A percentile compares a stretch with the other conserved stretches of the same genome.
phyloP scores from a whole-genome alignment of 1,140 invertebrate species.

The Anastrepha ludens region DNA sequence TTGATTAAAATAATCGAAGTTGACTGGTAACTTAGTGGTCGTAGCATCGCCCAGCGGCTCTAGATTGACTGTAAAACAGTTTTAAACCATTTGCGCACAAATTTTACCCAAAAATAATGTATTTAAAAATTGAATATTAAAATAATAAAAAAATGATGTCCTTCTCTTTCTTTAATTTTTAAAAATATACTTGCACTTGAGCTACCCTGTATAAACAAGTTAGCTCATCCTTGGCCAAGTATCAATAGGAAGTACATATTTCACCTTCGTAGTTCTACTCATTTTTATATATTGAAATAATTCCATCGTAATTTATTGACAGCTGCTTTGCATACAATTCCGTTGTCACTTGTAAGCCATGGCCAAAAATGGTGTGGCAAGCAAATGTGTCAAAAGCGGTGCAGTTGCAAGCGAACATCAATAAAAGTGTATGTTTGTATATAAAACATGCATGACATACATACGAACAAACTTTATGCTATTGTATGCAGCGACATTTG shows the following conservation, averaged over 20 bases:
- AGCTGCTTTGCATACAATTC: conserved; percentile 48
- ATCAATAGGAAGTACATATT: not conserved
- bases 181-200: too few relatives aligned
- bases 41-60: too few relatives aligned
- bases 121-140: too few relatives aligned
- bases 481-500: not conserved
- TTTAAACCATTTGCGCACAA: too few relatives aligned
- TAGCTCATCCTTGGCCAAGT: too few relatives aligned
- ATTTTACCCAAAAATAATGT: too few relatives aligned
- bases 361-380: conserved; percentile 38
- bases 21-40: too few relatives aligned
- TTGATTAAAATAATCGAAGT: too few relatives aligned
- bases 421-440: not conserved
- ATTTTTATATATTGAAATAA: not conserved
- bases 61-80: too few relatives aligned
- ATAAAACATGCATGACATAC: not conserved
- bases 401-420: not conserved
- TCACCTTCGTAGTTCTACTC: not conserved
- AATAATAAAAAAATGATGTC: too few relatives aligned
- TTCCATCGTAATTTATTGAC: not conserved
- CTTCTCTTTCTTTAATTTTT: too few relatives aligned
- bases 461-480: not conserved
- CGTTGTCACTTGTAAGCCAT: conserved; percentile 41
- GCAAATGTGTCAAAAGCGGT: conserved; percentile 45
- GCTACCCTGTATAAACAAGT: too few relatives aligned